Evolutionary conservation across 2,797 vertebrate species (phyloP), one percentile per base, ranked within the genome.

Genomic region (Peromyscus aztecus): DNA sequence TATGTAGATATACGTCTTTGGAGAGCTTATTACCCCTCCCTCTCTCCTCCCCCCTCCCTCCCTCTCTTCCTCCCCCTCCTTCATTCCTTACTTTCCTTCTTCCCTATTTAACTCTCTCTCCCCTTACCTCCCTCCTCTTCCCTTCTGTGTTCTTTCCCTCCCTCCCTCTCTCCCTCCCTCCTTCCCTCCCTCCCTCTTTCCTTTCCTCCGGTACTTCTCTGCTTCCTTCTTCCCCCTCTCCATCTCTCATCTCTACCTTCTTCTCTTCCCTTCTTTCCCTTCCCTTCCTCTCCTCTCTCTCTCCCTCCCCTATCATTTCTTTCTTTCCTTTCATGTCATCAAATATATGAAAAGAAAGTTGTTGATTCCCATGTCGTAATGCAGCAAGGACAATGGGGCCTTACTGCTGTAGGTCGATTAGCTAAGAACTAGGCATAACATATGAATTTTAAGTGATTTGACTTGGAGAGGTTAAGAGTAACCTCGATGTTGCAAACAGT

Each of bases 21-120:
- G 71, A 57, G 14, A 55, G 46, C 37, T 7, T 59, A 11, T 21
- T 14, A 63, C 12, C 34, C 29, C 11, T 2, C 4, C 10, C 3
- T 1, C 29, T 76, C 23, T 6, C 3, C 23, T 19, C 69, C 55
- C 31, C 27, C 8, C 8, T 14, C 10, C 4, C 1, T 13, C 2
- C 29, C 6, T 10, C 14, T 16, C 13, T 3, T 49, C 61, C 65
- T 61, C 16, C 29, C 29, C 7, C 40, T 61, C 59, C 40, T 49
- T 31, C 81, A 17, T 31, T n/a, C 1, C 31, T 3, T 23, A 81
- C 19, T n/a, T 81, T 65, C 29, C 14, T 63, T 16, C 4, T 43
- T 83, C 23, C 37, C 4, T 61, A 23, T 61, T 27, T 43, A 12
- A 13, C 24, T 43, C 24, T 61, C 24, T 43, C 24, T 61, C 13